Conservation (phyloP, 2,797 vertebrate species). For the Pithecia hirsuta region DNA sequence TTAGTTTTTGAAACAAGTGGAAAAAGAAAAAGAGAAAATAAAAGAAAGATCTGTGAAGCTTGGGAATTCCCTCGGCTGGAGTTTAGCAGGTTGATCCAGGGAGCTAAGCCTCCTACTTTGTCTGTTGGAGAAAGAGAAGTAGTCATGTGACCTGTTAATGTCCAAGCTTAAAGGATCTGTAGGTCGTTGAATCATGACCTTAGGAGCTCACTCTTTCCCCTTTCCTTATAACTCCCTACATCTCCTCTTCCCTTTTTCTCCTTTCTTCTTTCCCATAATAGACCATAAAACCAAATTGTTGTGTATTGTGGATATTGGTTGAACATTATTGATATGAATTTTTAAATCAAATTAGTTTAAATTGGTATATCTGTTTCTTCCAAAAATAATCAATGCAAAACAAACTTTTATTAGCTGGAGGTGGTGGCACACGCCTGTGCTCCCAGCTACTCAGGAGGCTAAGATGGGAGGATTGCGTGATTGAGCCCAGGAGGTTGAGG, state of each 20-base stretch:
- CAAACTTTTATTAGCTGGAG: not conserved
- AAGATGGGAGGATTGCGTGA: not conserved
- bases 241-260: not conserved
- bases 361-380: not conserved
- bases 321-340: not conserved
- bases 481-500: not conserved
- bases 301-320: not conserved
- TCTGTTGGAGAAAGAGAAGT: not conserved
- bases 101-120: not conserved
- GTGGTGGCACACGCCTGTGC: not conserved
- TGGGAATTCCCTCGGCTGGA: not conserved
- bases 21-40: not conserved
- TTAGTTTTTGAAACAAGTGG: not conserved
- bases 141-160: fast-evolving
- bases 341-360: conserved; percentile 20
- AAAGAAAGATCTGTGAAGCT: not conserved
- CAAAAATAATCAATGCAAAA: not conserved
- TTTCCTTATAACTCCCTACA: not conserved
- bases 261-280: not conserved
- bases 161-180: not conserved
- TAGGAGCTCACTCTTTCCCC: not conserved
- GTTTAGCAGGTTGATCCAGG: not conserved
- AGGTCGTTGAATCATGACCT: not conserved
- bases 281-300: not conserved
- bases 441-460: not conserved